Percentiles rank a stretch among this genome's conserved stretches.
phyloP scores from a whole-genome alignment of 2,797 vertebrate species.

The Sitta carolinensis region DNA sequence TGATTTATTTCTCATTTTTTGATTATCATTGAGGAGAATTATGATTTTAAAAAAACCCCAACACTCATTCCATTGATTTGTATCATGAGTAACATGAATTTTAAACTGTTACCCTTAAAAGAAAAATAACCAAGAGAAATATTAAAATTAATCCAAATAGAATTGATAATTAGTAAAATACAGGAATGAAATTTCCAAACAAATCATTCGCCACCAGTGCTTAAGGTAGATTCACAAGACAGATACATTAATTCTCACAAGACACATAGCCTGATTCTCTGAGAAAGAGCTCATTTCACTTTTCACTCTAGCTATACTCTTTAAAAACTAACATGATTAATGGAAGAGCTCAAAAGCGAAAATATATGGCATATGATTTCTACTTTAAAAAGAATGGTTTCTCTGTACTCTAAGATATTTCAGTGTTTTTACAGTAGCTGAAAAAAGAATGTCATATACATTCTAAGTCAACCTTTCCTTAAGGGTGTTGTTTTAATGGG shows the following conservation, averaged over 20 bases:
- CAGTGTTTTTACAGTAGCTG: not conserved
- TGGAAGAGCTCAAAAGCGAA: not conserved
- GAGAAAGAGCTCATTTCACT: not conserved
- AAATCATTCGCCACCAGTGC: not conserved
- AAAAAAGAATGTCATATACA: not conserved
- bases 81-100: not conserved
- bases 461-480: not conserved
- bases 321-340: not conserved
- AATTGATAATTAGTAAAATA: not conserved
- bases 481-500: conserved; percentile 35
- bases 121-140: not conserved
- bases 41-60: not conserved
- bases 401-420: not conserved
- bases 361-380: not conserved
- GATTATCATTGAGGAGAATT: not conserved
- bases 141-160: not conserved
- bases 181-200: not conserved
- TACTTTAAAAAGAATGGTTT: not conserved
- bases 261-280: not conserved
- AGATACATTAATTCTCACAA: not conserved
- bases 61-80: not conserved
- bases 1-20: not conserved
- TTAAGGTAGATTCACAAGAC: not conserved
- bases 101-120: not conserved
- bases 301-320: not conserved